Evolutionary conservation across 2,797 vertebrate species (phyloP).

Genomic region (Protosalanx chinensis): DNA sequence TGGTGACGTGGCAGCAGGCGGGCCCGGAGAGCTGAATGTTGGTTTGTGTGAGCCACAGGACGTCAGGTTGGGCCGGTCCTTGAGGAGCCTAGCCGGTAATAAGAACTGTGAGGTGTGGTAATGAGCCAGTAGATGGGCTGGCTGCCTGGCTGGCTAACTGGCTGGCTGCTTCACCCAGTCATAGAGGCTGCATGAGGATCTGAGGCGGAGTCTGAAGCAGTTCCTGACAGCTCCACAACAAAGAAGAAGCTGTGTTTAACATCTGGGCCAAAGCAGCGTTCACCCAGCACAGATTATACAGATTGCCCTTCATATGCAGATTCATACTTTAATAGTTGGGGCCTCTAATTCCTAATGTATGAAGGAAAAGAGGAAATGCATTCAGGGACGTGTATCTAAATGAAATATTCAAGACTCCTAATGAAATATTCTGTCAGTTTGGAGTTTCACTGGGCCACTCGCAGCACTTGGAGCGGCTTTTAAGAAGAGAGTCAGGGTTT

Average conservation of each 20-base stretch:
- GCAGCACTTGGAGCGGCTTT: conserved; percentile 52
- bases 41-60: conserved; percentile 51
- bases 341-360: conserved; percentile 59
- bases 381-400: conserved; percentile 60
- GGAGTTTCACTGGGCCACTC: conserved; percentile 56
- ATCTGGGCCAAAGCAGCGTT: conserved; percentile 15
- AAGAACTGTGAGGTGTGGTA: conserved; percentile 35
- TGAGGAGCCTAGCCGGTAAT: conserved; percentile 39
- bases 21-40: conserved; percentile 47
- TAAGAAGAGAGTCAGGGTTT: conserved; percentile 50
- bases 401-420: conserved; percentile 69
- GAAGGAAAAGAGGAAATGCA: conserved; percentile 56
- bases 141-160: neutral
- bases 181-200: conserved; percentile 18
- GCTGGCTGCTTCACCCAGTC: neutral
- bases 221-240: conserved; percentile 14
- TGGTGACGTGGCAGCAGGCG: conserved; percentile 56
- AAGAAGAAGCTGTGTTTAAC: conserved; percentile 16
- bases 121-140: conserved; percentile 32
- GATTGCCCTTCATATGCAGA: conserved; percentile 59
- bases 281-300: conserved; percentile 30
- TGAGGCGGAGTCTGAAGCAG: neutral
- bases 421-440: conserved; percentile 74
- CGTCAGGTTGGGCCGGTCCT: conserved; percentile 31
- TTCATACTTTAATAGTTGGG: conserved; percentile 63